Conservation (phyloP, 2,888 invertebrate species). For the Penaeus monodon region DNA sequence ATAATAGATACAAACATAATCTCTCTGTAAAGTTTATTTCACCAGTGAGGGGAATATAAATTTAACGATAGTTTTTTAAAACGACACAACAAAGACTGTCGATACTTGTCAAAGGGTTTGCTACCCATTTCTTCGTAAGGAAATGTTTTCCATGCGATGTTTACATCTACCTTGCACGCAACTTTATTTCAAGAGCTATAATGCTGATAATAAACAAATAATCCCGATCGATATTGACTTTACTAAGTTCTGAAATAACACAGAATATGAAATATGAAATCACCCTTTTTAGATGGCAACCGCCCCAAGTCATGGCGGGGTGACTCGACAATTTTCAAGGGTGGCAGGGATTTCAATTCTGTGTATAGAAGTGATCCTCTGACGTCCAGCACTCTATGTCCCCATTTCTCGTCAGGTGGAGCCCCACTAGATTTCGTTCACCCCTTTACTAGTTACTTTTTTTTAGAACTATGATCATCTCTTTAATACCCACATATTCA, state of each 20-base stretch:
- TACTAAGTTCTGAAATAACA: not conserved
- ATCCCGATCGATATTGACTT: no score
- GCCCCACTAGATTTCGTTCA: not conserved
- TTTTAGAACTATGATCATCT: no score
- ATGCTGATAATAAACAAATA: no score
- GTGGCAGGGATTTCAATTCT: constrained; percentile 50
- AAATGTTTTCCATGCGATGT: no score
- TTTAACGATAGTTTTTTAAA: not conserved
- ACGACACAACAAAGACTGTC: constrained; percentile 4
- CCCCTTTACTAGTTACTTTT: not conserved
- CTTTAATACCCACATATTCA: not conserved
- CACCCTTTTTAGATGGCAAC: not conserved
- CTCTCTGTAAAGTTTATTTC: no score
- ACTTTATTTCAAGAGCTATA: no score
- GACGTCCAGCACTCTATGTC: constrained; percentile 4
- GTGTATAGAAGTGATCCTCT: constrained; percentile 49
- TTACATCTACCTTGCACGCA: no score
- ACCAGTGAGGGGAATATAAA: not conserved
- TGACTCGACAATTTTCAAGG: constrained; percentile 35
- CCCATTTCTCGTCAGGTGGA: not conserved
- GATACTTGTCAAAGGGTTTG: constrained; percentile 28
- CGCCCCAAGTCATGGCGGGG: constrained; percentile 18
- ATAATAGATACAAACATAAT: no score
- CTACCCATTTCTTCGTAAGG: no score
- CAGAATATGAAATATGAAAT: constrained; percentile 1